phyloP scores from a whole-genome alignment of 2,113 vertebrate genomes.

The Boulengeromyrus knoepffleri region DNA sequence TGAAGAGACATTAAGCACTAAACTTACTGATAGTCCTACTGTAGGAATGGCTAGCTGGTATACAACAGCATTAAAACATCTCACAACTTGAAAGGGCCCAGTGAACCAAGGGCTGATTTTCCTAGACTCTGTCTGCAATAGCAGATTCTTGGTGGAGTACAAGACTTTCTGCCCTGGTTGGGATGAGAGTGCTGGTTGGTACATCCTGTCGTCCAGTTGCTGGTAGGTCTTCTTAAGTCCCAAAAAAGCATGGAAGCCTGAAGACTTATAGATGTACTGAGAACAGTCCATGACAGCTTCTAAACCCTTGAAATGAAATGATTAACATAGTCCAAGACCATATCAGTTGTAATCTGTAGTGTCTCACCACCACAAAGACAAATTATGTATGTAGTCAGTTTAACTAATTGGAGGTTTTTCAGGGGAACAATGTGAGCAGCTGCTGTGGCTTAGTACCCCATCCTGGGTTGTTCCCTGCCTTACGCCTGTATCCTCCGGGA shows the following conservation, averaged over 20 bases:
- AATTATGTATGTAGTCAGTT: background rate
- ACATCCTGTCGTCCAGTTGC: background rate
- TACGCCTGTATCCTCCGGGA: background rate
- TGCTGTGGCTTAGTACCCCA: background rate
- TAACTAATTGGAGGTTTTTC: background rate
- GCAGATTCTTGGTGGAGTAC: background rate
- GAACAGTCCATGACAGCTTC: background rate
- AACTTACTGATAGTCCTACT: background rate
- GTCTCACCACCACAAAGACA: background rate
- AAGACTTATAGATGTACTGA: background rate
- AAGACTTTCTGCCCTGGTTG: background rate
- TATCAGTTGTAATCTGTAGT: background rate
- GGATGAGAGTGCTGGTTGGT: background rate
- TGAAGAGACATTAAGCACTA: background rate
- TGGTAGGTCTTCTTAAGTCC: background rate
- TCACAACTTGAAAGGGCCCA: background rate
- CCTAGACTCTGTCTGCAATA: background rate
- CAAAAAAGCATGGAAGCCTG: background rate
- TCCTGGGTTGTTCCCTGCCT: background rate
- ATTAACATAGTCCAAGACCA: background rate
- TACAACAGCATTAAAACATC: background rate
- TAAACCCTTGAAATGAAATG: background rate
- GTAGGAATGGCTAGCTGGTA: background rate
- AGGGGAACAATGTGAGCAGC: background rate
- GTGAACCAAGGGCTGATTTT: background rate